Conservation (phyloP, 2,797 vertebrate genomes). For the Cygnus olor region DNA sequence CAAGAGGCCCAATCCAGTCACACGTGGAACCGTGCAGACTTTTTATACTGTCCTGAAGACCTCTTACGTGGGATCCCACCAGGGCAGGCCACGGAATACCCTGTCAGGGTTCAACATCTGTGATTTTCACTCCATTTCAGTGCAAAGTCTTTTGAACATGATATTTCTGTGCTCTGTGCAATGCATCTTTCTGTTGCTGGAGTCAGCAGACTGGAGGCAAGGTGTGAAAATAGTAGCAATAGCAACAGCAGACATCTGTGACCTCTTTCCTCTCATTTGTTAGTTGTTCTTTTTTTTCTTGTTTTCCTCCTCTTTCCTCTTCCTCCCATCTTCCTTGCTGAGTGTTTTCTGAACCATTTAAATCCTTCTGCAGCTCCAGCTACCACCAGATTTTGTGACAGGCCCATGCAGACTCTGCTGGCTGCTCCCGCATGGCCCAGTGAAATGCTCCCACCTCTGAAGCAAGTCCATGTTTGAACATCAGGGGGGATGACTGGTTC, state of each 20-base stretch:
- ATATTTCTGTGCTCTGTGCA: not conserved
- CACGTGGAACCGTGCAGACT: accelerated
- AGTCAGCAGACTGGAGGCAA: not conserved
- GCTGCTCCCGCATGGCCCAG: not conserved
- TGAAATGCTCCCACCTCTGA: no score
- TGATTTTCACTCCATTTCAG: not conserved
- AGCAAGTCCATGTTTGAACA: not conserved
- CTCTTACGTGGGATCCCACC: accelerated
- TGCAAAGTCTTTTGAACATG: not conserved
- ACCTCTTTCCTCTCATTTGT: not conserved
- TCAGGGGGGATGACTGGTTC: not conserved
- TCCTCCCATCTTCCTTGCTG: not conserved
- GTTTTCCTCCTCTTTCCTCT: not conserved
- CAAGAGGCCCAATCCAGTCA: not conserved
- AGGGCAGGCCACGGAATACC: not conserved
- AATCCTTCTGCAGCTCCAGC: not conserved
- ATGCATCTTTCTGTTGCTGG: not conserved
- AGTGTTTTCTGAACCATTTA: accelerated
- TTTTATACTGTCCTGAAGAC: accelerated
- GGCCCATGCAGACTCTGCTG: accelerated
- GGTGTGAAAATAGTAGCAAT: not conserved
- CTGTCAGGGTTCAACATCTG: not conserved
- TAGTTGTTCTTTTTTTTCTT: not conserved
- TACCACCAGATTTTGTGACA: accelerated
- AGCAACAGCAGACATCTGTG: not conserved